Conservation (phyloP, 2,113 vertebrate species). For the Sakesphorus luctuosus region DNA sequence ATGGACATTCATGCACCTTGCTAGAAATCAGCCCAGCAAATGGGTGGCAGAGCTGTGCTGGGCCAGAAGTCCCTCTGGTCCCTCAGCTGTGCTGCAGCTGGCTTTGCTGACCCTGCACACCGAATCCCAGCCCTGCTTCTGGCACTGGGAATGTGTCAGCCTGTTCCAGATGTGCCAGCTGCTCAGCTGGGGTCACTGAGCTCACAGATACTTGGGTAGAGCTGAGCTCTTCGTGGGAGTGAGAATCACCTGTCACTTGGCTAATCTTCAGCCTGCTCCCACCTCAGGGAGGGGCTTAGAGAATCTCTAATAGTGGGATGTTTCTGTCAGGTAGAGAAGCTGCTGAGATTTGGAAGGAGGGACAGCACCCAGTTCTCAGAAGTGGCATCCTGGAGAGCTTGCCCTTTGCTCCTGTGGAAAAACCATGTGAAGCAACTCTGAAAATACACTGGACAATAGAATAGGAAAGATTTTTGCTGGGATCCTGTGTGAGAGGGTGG, state of each 20-base stretch:
- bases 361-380: background rate
- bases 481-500: background rate
- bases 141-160: background rate
- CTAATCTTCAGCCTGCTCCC: background rate
- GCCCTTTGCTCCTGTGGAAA: background rate
- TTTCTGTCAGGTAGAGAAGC: background rate
- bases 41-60: background rate
- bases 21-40: background rate
- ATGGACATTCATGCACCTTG: background rate
- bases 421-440: background rate
- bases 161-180: background rate
- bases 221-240: background rate
- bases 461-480: background rate
- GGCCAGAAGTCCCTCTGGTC: background rate
- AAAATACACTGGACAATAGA: background rate
- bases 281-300: background rate
- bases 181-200: background rate
- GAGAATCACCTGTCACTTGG: background rate
- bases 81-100: background rate
- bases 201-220: background rate
- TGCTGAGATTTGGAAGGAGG: background rate
- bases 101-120: background rate
- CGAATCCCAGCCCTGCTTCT: background rate
- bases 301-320: background rate
- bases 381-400: background rate